Base-by-base conservation (phyloP, 1,140 invertebrate species). In the Gryllus bimaculatus region DNA sequence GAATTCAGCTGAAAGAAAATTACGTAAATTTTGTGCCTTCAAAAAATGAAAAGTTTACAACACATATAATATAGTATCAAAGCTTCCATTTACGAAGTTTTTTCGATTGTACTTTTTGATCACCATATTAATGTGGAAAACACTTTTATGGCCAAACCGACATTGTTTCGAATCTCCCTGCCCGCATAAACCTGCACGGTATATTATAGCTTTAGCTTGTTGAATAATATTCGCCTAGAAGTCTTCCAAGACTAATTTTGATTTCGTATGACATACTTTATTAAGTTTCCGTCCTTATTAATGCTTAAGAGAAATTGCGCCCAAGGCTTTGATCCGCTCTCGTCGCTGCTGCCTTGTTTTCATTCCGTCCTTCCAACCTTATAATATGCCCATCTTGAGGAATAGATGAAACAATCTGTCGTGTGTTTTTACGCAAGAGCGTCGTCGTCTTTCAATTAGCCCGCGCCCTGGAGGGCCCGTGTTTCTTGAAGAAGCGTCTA, bases 191-290 rank as follows among this genome's bases (percentile, higher is more conserved):
- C 10, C 18, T 18, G 54, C 18, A 18, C 54, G 54, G 54, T 66
- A 66, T 66, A 66, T 66, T 66, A 66, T 18, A 66, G 54, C 54
- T 7, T 66, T 66, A 66, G 18, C 18, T 66, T 7, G 54, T 39
- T 39, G 26, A 39, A 39, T 39, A 39, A 39, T 39, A 18, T 18
- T 66, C 54, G 18, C 54, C 10, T 66, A 10, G 54, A 5, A 13
- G 10, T 66, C 54, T 18, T 66, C 54, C 54, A 66, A 66, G 54
- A 18, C 54, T 66, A 66, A 66, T 66, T 66, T 66, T 66, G 54
- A 66, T 66, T 66, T 66, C 54, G 54, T 66, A 66, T 66, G 54
- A 66, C 54, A 66, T 66, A 66, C 54, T 66, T 66, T 66, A 66
- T 66, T 66, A 66, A 66, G 10, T 66, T 66, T 66, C 7, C 54